Evolutionary conservation across 1,140 invertebrate species (phyloP), one percentile per base, ranked within the genome.

Genomic region (Teleopsis dalmanni): DNA sequence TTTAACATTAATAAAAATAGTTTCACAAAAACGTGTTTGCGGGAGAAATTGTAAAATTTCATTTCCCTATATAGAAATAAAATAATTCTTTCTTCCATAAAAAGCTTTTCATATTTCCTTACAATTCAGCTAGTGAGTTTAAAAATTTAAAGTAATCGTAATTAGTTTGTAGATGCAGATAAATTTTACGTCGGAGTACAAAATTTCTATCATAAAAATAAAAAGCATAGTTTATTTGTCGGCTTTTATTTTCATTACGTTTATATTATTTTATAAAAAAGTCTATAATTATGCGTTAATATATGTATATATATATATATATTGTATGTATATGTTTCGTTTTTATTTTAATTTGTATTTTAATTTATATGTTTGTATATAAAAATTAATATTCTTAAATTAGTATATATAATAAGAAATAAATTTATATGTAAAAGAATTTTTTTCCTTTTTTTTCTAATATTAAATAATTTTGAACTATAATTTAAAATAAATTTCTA

Each of bases 251-350:
- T 47, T 38, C 38, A 7, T 37, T 26, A 25, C 25, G 34, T 47
- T 35, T 37, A 19, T 47, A 26, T 26, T 47, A n/a, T n/a, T n/a
- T n/a, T n/a, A n/a, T n/a, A n/a, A n/a, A n/a, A n/a, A n/a, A n/a
- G n/a, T n/a, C n/a, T 43, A 43, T 43, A 43, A 43, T 43, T 29
- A 43, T 43, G 41, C 41, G 31, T 43, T 21, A 29, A 43, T 27
- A 43, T 29, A 43, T n/a, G 25, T n/a, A n/a, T n/a, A n/a, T n/a
- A 40, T 21, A 11, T 14, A 14, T 14, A 9, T 14, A 9, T 36
- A 14, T 36, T 18, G 21, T 21, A 38, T 38, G 8, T 38, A 38
- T 21, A n/a, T 38, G 23, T 40, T 21, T 40, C 13, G n/a, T 22
- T n/a, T 23, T 37, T 18, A 3, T 16, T 16, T 38, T 21, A 21